Conservation (phyloP, 1,140 invertebrate genomes). For the Oscheius sp. region DNA sequence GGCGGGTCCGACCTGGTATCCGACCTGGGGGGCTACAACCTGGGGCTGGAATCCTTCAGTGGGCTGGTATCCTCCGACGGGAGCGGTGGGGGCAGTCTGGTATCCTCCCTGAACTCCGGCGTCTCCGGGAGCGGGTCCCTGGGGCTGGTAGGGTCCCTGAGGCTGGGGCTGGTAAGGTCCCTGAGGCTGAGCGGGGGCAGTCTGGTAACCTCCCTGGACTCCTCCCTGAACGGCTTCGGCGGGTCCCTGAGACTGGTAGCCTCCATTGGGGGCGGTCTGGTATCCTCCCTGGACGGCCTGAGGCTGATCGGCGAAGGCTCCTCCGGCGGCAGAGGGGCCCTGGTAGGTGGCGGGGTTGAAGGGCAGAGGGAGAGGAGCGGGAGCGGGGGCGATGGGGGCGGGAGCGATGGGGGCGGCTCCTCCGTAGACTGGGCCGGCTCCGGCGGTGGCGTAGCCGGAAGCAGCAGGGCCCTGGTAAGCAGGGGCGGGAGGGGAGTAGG, state of each 20-base stretch:
- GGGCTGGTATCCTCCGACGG: constrained; percentile 1
- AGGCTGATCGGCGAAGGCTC: constrained; percentile 5
- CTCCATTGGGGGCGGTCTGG: not conserved
- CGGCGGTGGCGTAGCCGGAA: not conserved
- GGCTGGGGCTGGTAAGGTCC: constrained; percentile 12
- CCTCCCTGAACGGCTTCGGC: not conserved
- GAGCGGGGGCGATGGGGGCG: not conserved
- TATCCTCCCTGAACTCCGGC: constrained; percentile 17
- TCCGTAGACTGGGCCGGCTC: constrained; percentile 12
- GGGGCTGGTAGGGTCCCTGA: not conserved
- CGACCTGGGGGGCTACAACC: constrained; percentile 11
- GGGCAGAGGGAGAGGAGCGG: not conserved
- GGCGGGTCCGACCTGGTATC: constrained; percentile 17
- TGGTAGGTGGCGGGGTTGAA: not conserved
- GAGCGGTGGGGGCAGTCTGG: not conserved
- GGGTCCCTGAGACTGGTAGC: not conserved
- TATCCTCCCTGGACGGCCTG: not conserved
- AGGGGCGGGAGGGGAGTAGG: not conserved
- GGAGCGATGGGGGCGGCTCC: constrained; percentile 7
- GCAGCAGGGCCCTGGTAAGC: not conserved
- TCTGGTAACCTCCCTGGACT: constrained; percentile 15
- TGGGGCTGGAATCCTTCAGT: not conserved
- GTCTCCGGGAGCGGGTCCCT: constrained; percentile 18
- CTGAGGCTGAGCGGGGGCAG: not conserved
- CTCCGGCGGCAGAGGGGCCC: not conserved